phyloP scores from a whole-genome alignment of 2,113 vertebrate genomes.

The Zapus hudsonius region DNA sequence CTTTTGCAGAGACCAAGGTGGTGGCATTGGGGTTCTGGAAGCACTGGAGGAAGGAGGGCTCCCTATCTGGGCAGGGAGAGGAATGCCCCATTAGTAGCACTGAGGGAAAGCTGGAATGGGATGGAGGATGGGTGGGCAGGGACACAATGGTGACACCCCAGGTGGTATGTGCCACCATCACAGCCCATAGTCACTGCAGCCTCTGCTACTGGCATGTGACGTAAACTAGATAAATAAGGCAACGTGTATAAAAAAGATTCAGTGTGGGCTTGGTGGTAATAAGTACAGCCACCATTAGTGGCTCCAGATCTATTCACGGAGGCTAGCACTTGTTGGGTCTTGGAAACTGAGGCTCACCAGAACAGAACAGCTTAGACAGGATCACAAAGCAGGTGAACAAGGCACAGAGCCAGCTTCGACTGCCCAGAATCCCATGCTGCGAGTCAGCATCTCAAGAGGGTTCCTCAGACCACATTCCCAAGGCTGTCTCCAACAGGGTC shows the following conservation, averaged over 20 bases:
- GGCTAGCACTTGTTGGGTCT: neutral
- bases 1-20: neutral
- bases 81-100: fast-evolving
- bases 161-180: fast-evolving
- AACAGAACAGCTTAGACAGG: fast-evolving
- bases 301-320: neutral
- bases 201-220: neutral
- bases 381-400: neutral
- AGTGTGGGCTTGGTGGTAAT: neutral
- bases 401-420: neutral
- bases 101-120: fast-evolving
- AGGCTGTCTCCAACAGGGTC: neutral
- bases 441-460: neutral
- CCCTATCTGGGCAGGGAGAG: neutral
- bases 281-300: neutral
- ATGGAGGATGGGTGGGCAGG: fast-evolving
- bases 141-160: fast-evolving
- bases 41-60: neutral
- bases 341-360: slow-evolving; percentile 6
- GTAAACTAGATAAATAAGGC: neutral
- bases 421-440: neutral
- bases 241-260: neutral
- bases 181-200: neutral
- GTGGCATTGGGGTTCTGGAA: neutral
- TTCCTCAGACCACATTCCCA: neutral